Conservation (phyloP, 2,888 invertebrate species). For the Mactromeris polynyma region DNA sequence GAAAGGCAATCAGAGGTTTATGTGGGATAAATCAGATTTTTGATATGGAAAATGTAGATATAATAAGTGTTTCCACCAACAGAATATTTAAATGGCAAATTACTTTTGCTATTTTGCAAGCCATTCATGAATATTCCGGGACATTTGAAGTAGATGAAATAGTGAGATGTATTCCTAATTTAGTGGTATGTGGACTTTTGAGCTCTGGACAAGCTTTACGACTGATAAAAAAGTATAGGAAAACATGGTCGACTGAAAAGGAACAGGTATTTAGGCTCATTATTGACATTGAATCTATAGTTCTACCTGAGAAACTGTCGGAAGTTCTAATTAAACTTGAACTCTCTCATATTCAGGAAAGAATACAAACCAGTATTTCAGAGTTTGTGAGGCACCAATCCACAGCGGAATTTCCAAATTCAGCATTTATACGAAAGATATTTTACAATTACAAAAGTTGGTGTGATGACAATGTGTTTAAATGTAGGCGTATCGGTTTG, state of each 20-base stretch:
- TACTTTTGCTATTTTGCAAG: background rate
- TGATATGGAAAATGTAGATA: background rate
- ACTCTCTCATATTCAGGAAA: background rate
- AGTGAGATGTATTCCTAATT: background rate
- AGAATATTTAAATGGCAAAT: background rate
- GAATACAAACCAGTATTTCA: background rate
- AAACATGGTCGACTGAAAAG: background rate
- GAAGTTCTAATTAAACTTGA: background rate
- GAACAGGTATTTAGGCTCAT: background rate
- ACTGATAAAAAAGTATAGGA: background rate
- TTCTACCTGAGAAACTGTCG: background rate
- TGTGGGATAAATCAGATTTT: too few species aligned
- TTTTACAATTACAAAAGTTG: background rate
- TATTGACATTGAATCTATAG: background rate
- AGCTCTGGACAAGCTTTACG: background rate
- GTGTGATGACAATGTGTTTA: constrained; percentile 2
- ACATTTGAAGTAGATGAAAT: background rate
- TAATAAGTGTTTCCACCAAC: background rate
- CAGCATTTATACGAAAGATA: background rate
- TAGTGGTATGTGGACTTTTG: background rate
- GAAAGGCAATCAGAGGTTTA: too few species aligned
- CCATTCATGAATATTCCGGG: background rate
- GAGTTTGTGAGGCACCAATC: background rate
- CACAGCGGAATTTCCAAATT: background rate
- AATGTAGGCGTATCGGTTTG: background rate